phyloP scores from a whole-genome alignment of 2,113 vertebrate genomes.

The Laterallus jamaicensis region DNA sequence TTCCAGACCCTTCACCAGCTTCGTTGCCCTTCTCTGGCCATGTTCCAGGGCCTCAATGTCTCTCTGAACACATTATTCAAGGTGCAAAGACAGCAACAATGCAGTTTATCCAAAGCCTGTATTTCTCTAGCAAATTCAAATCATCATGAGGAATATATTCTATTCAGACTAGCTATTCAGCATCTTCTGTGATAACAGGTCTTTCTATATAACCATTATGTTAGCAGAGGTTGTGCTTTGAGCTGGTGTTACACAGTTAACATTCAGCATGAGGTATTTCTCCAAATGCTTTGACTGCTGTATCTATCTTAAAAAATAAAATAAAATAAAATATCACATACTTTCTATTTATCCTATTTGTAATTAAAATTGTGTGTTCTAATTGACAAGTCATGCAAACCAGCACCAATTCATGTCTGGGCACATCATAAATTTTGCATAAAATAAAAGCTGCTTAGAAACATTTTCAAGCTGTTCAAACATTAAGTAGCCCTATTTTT shows the following conservation, averaged over 20 bases:
- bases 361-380: background rate
- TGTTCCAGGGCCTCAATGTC: too few relatives aligned
- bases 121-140: background rate
- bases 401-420: background rate
- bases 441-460: background rate
- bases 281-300: background rate
- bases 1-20: too few relatives aligned
- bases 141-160: background rate
- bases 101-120: background rate
- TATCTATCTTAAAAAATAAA: background rate
- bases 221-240: background rate
- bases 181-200: background rate
- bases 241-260: background rate
- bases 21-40: too few relatives aligned
- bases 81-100: background rate
- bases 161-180: background rate
- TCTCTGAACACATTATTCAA: too few relatives aligned
- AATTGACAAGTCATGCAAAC: background rate
- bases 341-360: conserved; percentile 15
- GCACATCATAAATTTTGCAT: background rate
- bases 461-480: background rate
- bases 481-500: background rate
- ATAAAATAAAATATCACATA: background rate
- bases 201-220: background rate
- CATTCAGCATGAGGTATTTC: background rate